phyloP scores from a whole-genome alignment of 2,113 vertebrate genomes.

The Megaceryle torquata region DNA sequence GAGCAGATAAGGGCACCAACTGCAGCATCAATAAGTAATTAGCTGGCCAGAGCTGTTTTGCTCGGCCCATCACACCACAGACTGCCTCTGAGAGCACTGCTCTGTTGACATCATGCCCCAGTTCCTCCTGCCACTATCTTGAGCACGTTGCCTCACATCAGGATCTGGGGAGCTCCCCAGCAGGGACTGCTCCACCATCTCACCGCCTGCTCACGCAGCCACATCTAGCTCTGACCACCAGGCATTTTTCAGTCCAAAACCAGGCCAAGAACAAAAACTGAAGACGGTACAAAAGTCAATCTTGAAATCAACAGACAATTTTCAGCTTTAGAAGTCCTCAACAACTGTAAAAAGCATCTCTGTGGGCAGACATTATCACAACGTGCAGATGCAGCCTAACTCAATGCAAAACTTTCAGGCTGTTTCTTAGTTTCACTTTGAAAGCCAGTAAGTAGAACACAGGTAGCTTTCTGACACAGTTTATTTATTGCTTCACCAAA shows the following conservation, averaged over 20 bases:
- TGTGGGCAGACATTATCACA: fast-evolving
- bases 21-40: background rate
- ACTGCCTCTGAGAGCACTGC: fast-evolving
- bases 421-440: background rate
- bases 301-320: background rate
- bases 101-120: background rate
- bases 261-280: background rate
- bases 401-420: fast-evolving
- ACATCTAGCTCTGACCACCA: background rate
- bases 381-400: background rate
- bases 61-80: fast-evolving
- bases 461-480: fast-evolving
- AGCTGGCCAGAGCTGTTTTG: background rate
- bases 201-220: background rate
- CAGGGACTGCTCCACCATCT: background rate
- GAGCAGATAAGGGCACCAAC: background rate
- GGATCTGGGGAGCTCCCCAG: background rate
- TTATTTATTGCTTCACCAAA: background rate
- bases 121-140: background rate
- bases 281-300: background rate
- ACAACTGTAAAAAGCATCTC: background rate
- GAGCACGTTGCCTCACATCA: fast-evolving
- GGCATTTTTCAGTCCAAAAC: background rate
- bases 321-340: background rate
- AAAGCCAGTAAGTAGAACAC: fast-evolving